Base-by-base conservation (phyloP, 2,888 invertebrate genomes). In the Prosapia bicincta region DNA sequence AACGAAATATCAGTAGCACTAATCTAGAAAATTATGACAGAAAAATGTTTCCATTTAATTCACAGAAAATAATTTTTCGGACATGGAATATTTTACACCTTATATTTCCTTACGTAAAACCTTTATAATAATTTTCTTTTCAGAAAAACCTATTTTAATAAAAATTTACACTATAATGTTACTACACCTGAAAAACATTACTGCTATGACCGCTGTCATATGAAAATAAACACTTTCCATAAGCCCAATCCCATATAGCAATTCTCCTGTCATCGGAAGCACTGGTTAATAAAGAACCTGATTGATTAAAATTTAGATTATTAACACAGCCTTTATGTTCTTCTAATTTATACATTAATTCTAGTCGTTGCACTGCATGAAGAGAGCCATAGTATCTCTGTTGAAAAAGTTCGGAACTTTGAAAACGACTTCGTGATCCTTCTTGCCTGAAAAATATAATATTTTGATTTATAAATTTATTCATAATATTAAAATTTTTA, bases 321-420 rank as follows among this genome's bases (percentile, higher is more conserved):
- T 98, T 98, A 2, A 98, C 97, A 87, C 97, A 97, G 78, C 97
- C 97, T 20, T 87, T 88, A 84, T 98, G 98, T 79, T 90, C 90
- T 78, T 91, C 89, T 81, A 98, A 87, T 82, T 90, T 89, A 81
- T 92, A 90, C 84, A 93, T 89, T 69, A 94, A 88, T 83, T 94
- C 91, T 83, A 98, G 87, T 80, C 95, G 90, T 84, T 95, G 93
- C 10, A 96, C 93, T 79, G 91, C 89, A 82, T 94, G 92, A 26
- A 96, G 87, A 0, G 96, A 95, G 1, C 93, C 93, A 82, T 94
- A 94, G 84, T 93, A 93, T 69, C 90, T 88, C 79, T 89, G 88
- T 78, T 91, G 89, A 83, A 95, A 93, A 76, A 88, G 85, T 20
- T 75, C 70, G 10, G 78, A 76, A 54, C 74, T 77, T 25, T 76